Conservation (phyloP, 2,888 invertebrate genomes). For the Oxytorus armatus region DNA sequence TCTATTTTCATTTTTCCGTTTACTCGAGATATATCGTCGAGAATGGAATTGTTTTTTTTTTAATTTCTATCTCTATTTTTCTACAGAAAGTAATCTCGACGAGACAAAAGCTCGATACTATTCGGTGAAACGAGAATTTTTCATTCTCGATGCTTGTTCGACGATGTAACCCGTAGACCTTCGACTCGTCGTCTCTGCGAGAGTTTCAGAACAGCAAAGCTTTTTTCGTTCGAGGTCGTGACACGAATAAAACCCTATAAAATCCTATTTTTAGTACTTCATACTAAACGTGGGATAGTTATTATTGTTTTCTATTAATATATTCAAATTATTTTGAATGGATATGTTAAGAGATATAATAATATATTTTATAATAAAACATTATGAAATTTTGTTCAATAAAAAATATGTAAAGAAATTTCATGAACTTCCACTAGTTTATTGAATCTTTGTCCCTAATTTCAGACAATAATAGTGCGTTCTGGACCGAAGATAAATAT, state of each 20-base stretch:
- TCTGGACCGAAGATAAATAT: too few species aligned
- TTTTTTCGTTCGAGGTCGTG: too few species aligned
- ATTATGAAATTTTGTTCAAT: too few species aligned
- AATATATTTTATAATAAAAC: too few species aligned
- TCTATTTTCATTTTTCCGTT: neutral
- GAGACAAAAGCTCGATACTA: slow-evolving; percentile 13
- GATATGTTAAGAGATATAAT: too few species aligned
- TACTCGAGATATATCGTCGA: neutral
- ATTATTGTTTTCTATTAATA: too few species aligned
- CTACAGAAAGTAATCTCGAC: neutral
- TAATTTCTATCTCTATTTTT: neutral
- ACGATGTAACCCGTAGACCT: neutral
- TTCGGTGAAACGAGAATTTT: slow-evolving; percentile 43
- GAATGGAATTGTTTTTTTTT: slow-evolving; percentile 8
- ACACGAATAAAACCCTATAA: too few species aligned
- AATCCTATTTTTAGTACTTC: too few species aligned
- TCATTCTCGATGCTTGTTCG: slow-evolving; percentile 14
- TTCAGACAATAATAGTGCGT: too few species aligned
- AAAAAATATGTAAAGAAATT: neutral
- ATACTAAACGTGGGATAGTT: too few species aligned
- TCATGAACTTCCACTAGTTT: neutral
- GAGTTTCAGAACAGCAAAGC: neutral
- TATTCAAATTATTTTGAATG: too few species aligned
- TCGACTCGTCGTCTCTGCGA: neutral
- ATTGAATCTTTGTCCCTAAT: neutral